Percentiles rank a stretch among this genome's conserved stretches.
These are phyloP conservation scores for Amphipoea oculea DNA, from an alignment of 2,888 invertebrate species.

Conservation along the genomic window DNA sequence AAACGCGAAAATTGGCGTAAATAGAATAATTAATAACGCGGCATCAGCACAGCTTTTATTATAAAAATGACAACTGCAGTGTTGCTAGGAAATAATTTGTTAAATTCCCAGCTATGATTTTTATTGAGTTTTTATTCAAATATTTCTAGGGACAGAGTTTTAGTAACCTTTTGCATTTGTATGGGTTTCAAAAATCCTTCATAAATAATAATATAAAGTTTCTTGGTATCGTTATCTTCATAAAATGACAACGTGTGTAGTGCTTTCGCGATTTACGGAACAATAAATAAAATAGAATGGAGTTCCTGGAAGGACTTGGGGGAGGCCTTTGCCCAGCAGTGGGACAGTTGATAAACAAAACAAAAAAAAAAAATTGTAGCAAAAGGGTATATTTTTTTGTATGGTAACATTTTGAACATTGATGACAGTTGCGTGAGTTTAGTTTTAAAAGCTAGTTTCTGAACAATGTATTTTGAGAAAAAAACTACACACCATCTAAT, in stretches of 20 bases:
- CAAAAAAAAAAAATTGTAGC: not conserved
- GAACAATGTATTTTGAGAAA: not conserved
- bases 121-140: not conserved
- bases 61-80: constrained; percentile 47
- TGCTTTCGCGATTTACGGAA: not conserved
- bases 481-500: not conserved
- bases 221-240: not conserved
- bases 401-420: not conserved
- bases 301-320: no score
- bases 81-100: constrained; percentile 42
- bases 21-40: constrained; percentile 50
- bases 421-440: not conserved
- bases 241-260: not conserved
- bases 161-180: not conserved
- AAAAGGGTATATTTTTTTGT: not conserved
- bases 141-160: not conserved
- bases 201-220: not conserved
- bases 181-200: not conserved
- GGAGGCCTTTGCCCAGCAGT: no score
- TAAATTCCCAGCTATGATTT: not conserved
- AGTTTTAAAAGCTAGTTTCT: not conserved
- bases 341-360: no score
- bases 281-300: no score
- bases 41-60: constrained; percentile 38
- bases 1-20: constrained; percentile 40